Conservation (phyloP, 2,797 vertebrate genomes). For the Toxotes lorentzi region DNA sequence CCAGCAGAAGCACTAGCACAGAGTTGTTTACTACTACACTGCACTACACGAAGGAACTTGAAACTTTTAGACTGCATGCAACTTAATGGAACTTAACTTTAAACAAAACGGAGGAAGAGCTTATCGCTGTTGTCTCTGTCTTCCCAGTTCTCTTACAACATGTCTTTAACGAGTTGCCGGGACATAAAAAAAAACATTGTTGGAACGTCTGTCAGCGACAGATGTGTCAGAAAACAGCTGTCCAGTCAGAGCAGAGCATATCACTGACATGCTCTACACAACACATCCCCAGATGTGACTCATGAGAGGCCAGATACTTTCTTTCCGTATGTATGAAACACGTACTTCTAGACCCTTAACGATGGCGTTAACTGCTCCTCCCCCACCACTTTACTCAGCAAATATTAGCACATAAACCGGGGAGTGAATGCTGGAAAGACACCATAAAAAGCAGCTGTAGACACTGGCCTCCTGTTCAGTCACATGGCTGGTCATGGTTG, state of each 20-base stretch:
- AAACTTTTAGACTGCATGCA: background rate
- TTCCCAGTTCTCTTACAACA: background rate
- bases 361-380: conserved; percentile 66
- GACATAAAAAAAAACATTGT: background rate
- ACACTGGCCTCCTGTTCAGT: conserved; percentile 80
- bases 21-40: background rate
- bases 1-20: too few species aligned
- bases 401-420: conserved; percentile 80
- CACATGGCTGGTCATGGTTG: conserved; percentile 76
- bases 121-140: background rate
- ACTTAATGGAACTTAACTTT: background rate
- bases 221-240: too few species aligned
- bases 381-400: conserved; percentile 34
- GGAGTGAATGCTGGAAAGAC: conserved; percentile 81
- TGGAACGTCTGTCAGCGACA: background rate
- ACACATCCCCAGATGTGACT: background rate
- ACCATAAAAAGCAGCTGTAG: conserved; percentile 76
- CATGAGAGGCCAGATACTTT: background rate
- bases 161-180: background rate
- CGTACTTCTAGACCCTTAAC: conserved; percentile 26
- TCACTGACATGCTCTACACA: too few species aligned
- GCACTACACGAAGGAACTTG: background rate
- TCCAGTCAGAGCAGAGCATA: too few species aligned
- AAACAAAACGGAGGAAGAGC: background rate
- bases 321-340: background rate